Evolutionary conservation across 2,113 vertebrate genomes (phyloP).

Genomic region (Stigmatopora nigra): DNA sequence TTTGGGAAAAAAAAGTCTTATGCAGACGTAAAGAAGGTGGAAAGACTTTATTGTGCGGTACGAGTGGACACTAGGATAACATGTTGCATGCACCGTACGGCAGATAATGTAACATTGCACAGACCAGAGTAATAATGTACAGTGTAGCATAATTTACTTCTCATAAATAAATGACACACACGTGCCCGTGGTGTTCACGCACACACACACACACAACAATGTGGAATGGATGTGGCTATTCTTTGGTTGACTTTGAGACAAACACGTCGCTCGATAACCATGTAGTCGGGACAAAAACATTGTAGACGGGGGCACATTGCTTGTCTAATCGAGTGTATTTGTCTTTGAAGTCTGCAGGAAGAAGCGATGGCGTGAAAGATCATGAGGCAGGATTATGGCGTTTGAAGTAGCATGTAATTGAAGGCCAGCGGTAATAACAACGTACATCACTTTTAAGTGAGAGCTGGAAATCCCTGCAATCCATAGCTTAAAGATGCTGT

Average conservation of each 20-base stretch:
- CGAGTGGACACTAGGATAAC: slow-evolving; percentile 50
- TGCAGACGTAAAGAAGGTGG: slow-evolving; percentile 8
- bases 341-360: slow-evolving; percentile 22
- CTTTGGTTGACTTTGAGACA: neutral
- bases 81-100: slow-evolving; percentile 46
- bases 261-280: neutral
- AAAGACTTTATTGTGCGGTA: slow-evolving; percentile 63
- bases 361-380: slow-evolving; percentile 23
- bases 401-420: slow-evolving; percentile 44
- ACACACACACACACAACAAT: slow-evolving; percentile 2
- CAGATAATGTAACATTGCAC: slow-evolving; percentile 52
- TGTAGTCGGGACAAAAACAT: neutral
- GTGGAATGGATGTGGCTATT: neutral
- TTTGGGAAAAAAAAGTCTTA: neutral
- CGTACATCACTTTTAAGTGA: slow-evolving; percentile 29
- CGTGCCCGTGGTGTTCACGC: slow-evolving; percentile 37
- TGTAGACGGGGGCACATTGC: slow-evolving; percentile 23
- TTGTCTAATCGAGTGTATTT: slow-evolving; percentile 21
- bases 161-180: slow-evolving; percentile 64
- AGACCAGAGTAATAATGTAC: slow-evolving; percentile 42
- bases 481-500: neutral
- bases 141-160: slow-evolving; percentile 56
- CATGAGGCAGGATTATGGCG: slow-evolving; percentile 21
- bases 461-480: slow-evolving; percentile 10
- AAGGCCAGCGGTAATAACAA: slow-evolving; percentile 33